phyloP scores from a whole-genome alignment of 2,797 vertebrate species.

The Fringilla coelebs region DNA sequence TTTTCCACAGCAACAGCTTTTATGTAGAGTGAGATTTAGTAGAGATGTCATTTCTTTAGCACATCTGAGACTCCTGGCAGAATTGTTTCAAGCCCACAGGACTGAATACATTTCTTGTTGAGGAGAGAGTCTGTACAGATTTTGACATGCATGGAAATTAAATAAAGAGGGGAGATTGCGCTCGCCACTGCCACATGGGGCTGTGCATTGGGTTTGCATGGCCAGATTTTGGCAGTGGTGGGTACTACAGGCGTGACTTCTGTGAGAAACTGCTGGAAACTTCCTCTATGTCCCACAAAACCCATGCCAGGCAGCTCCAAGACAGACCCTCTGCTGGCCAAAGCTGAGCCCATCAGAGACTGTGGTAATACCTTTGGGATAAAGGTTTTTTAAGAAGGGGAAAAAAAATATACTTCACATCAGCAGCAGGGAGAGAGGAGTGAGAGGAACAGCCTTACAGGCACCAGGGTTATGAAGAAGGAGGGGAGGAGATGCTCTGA shows the following conservation, averaged over 20 bases:
- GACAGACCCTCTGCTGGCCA: not conserved
- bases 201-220: not conserved
- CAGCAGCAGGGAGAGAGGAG: not conserved
- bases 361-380: not conserved
- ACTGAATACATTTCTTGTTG: not conserved
- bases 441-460: not conserved
- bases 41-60: not conserved
- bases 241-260: not conserved
- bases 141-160: not conserved
- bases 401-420: fast-evolving
- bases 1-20: not conserved
- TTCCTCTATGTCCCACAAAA: fast-evolving
- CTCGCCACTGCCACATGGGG: not conserved
- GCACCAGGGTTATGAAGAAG: not conserved
- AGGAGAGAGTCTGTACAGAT: not conserved
- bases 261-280: not conserved
- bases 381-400: fast-evolving
- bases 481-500: not conserved
- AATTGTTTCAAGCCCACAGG: not conserved
- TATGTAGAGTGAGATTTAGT: not conserved
- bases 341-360: not conserved
- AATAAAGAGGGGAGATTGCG: not conserved
- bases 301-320: not conserved
- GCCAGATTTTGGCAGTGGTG: not conserved
- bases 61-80: not conserved